These are phyloP conservation scores for Heliothis peltigera DNA, from an alignment of 2,888 invertebrate genomes.

Conservation along the genomic window DNA sequence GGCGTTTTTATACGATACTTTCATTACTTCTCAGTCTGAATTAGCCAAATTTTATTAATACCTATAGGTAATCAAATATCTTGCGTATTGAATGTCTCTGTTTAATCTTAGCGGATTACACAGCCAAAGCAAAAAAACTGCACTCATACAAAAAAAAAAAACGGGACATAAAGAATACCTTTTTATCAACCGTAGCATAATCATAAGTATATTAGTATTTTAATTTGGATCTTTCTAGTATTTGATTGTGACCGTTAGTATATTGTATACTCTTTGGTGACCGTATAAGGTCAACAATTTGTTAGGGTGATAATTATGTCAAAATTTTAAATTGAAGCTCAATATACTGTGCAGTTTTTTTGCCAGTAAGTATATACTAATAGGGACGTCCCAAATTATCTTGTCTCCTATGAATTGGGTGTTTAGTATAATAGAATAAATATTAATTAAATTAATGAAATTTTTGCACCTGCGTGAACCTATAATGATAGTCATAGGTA, in stretches of 20 bases:
- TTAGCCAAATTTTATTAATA: constrained; percentile 63
- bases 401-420: constrained; percentile 28
- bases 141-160: constrained; percentile 15
- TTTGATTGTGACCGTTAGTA: constrained; percentile 27
- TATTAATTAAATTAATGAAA: constrained; percentile 27
- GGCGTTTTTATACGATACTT: constrained; percentile 31
- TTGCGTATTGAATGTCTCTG: constrained; percentile 19
- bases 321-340: constrained; percentile 30
- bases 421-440: constrained; percentile 40
- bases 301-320: constrained; percentile 29
- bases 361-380: constrained; percentile 54
- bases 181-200: constrained; percentile 10
- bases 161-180: not conserved
- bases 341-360: constrained; percentile 61
- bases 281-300: constrained; percentile 40
- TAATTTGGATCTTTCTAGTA: constrained; percentile 15
- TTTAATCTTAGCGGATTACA: constrained; percentile 17
- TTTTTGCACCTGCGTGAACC: constrained; percentile 72
- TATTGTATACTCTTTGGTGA: too few relatives aligned
- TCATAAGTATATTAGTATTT: constrained; percentile 22
- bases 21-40: constrained; percentile 46
- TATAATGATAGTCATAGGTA: constrained; percentile 64
- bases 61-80: constrained; percentile 8
- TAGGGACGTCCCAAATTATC: constrained; percentile 44
- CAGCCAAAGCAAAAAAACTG: constrained; percentile 58